Conservation (phyloP, 2,797 vertebrate species). For the Megaceryle alcyon region DNA sequence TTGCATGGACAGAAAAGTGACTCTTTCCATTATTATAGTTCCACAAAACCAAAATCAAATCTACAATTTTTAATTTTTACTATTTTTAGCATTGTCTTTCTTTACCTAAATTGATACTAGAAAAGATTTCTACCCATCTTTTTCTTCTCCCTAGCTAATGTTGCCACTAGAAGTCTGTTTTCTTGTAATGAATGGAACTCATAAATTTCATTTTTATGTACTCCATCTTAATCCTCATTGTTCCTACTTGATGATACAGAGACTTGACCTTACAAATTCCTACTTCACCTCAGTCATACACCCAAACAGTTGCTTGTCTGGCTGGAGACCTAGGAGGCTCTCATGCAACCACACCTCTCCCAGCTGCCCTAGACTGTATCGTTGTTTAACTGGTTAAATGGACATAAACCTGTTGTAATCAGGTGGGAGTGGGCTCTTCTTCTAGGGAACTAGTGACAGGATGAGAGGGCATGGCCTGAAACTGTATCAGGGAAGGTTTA, state of each 20-base stretch:
- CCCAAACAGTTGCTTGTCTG: not conserved
- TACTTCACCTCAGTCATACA: not conserved
- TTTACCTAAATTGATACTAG: not conserved
- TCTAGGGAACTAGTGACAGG: too few relatives aligned
- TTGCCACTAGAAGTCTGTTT: slow-evolving; percentile 17
- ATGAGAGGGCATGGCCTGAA: too few relatives aligned
- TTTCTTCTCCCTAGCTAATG: slow-evolving; percentile 38
- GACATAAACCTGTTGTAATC: not conserved
- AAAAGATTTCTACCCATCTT: not conserved
- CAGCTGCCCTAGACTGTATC: not conserved
- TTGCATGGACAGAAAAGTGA: not conserved
- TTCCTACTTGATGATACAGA: slow-evolving; percentile 15
- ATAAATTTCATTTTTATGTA: not conserved
- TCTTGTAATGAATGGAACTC: slow-evolving; percentile 47
- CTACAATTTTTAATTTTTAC: not conserved
- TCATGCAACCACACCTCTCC: not conserved
- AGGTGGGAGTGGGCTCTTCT: too few relatives aligned
- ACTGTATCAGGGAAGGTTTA: too few relatives aligned
- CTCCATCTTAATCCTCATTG: slow-evolving; percentile 14
- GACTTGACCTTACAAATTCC: not conserved
- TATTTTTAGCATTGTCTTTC: not conserved
- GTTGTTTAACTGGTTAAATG: not conserved
- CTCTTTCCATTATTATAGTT: not conserved
- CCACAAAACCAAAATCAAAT: not conserved
- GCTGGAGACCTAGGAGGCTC: not conserved